phyloP scores from a whole-genome alignment of 2,113 vertebrate genomes.

The Formicarius rufipectus region DNA sequence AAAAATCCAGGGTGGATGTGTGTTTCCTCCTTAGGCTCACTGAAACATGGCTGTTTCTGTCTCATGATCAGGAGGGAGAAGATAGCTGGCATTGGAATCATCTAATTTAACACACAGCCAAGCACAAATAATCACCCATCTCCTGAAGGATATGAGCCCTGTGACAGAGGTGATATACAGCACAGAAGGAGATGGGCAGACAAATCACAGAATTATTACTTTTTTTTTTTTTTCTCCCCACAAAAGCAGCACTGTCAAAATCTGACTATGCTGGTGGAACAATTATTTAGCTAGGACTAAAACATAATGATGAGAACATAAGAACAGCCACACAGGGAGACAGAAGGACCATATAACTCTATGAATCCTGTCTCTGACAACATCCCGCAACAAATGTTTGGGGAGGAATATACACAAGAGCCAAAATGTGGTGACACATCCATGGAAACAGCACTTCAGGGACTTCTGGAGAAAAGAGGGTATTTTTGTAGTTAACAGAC shows the following conservation, averaged over 20 bases:
- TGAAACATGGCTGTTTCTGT: background rate
- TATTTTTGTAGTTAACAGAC: background rate
- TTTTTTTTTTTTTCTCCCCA: background rate
- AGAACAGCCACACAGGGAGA: background rate
- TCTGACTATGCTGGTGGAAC: background rate
- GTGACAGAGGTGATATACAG: background rate
- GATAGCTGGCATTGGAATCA: background rate
- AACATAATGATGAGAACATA: background rate
- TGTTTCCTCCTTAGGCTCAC: background rate
- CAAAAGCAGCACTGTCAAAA: background rate
- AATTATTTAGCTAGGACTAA: background rate
- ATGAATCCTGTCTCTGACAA: background rate
- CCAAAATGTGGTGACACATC: background rate
- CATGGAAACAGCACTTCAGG: background rate
- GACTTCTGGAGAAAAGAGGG: background rate
- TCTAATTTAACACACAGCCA: background rate
- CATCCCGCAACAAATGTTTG: background rate
- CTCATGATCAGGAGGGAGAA: background rate
- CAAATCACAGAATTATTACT: background rate
- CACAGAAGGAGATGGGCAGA: background rate
- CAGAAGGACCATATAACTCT: background rate
- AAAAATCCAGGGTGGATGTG: background rate
- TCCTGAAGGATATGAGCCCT: background rate
- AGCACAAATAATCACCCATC: slow-evolving; percentile 9
- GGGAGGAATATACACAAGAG: background rate